Evolutionary conservation across 1,140 invertebrate species (phyloP).

Genomic region (Latrodectus geometricus): DNA sequence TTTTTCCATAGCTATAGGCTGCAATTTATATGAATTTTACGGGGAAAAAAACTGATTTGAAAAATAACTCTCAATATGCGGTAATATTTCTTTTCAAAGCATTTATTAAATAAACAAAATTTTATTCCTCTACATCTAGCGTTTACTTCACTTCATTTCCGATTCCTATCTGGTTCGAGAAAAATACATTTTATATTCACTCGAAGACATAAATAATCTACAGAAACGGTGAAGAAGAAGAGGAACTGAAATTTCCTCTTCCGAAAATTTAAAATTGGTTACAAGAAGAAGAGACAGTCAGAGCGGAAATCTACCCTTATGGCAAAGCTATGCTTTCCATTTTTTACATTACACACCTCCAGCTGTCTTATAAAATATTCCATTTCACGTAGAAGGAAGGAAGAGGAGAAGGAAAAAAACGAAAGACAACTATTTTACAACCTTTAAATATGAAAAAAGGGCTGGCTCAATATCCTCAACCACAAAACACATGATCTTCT

Average conservation of each 20-base stretch:
- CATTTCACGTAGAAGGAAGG: constrained; percentile 38
- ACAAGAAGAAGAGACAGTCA: constrained; percentile 17
- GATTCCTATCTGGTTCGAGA: no score
- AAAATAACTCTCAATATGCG: no score
- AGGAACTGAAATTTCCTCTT: background rate
- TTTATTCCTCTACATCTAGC: no score
- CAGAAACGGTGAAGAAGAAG: background rate
- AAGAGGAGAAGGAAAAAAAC: background rate
- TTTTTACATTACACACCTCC: background rate
- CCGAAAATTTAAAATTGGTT: constrained; percentile 41
- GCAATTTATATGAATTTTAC: no score
- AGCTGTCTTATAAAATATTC: constrained; percentile 59
- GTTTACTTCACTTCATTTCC: no score
- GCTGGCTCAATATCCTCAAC: constrained; percentile 35
- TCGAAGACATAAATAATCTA: background rate
- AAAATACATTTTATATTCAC: no score
- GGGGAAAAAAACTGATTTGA: no score
- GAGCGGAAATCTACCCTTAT: background rate
- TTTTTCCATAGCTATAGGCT: no score
- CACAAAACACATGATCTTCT: constrained; percentile 49
- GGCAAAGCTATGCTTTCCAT: background rate
- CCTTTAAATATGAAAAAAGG: constrained; percentile 54
- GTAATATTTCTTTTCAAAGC: no score
- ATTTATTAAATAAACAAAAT: no score
- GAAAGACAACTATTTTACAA: constrained; percentile 45